phyloP scores from a whole-genome alignment of 2,888 invertebrate genomes.

The Masnerella sp. region DNA sequence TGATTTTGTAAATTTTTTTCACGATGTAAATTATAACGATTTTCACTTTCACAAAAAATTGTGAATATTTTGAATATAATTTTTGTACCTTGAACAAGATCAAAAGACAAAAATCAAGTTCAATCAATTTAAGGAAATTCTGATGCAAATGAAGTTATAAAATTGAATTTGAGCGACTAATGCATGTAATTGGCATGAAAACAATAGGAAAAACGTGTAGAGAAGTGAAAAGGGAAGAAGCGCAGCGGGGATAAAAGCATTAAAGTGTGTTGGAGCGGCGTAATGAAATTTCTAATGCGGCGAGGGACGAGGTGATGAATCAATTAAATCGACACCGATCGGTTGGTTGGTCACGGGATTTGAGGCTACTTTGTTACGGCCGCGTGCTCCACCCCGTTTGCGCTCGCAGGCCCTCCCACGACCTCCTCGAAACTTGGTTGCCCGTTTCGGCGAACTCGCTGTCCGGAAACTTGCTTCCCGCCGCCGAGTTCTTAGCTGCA shows the following conservation, averaged over 20 bases:
- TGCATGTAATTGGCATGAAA: too few relatives aligned
- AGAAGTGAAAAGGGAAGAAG: conserved; percentile 1
- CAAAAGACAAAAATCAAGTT: too few relatives aligned
- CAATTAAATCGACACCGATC: conserved; percentile 68
- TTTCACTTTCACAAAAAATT: too few relatives aligned
- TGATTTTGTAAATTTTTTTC: too few relatives aligned
- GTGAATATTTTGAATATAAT: too few relatives aligned
- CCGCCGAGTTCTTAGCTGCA: conserved; percentile 43
- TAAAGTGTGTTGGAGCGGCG: conserved; percentile 59
- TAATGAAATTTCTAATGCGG: conserved; percentile 69
- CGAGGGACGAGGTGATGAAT: conserved; percentile 63
- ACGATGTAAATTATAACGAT: too few relatives aligned
- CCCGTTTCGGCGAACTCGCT: conserved; percentile 41
- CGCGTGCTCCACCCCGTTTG: neutral
- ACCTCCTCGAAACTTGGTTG: conserved; percentile 44
- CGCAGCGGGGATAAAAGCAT: conserved; percentile 34
- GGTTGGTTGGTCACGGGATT: conserved; percentile 56
- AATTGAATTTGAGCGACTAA: too few relatives aligned
- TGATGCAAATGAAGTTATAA: too few relatives aligned
- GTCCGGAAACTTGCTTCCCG: conserved; percentile 51
- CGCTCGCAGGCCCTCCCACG: conserved; percentile 1
- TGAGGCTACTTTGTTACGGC: conserved; percentile 54
- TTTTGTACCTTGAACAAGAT: too few relatives aligned
- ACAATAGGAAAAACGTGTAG: too few relatives aligned
- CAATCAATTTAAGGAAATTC: too few relatives aligned